Conservation (phyloP, 2,113 vertebrate genomes). For the Brachyhypopomus occidentalis region DNA sequence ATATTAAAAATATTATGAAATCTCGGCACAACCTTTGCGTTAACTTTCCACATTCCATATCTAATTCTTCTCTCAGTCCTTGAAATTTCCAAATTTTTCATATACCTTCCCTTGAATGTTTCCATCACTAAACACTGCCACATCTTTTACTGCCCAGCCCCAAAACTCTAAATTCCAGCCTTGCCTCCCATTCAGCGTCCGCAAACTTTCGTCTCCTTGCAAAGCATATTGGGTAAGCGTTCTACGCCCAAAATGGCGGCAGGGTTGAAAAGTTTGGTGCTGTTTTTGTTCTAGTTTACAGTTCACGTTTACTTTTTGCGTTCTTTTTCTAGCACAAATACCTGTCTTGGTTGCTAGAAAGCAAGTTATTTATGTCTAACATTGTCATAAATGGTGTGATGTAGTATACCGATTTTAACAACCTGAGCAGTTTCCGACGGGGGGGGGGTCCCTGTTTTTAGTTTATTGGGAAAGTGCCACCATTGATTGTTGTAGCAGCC, state of each 20-base stretch:
- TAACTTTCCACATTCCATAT: no score
- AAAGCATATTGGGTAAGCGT: constrained; percentile 75
- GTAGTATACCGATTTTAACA: constrained; percentile 48
- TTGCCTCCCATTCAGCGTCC: no score
- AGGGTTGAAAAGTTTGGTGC: constrained; percentile 81
- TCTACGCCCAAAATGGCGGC: constrained; percentile 93
- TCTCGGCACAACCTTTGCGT: no score
- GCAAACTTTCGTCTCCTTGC: constrained; percentile 58
- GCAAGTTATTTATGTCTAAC: neutral
- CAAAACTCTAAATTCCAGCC: no score
- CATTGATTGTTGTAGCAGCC: constrained; percentile 45
- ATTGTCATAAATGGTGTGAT: no score
- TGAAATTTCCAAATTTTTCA: no score
- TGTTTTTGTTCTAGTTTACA: constrained; percentile 68
- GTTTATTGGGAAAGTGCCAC: constrained; percentile 46
- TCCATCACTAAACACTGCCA: no score
- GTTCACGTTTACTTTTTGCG: constrained; percentile 21
- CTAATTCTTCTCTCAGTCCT: no score
- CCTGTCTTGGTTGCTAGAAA: neutral
- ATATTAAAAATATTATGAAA: no score
- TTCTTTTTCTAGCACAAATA: neutral
- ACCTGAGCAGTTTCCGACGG: constrained; percentile 58
- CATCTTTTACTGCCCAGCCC: no score
- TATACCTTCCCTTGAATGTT: no score
- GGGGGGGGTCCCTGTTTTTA: constrained; percentile 45